Evolutionary conservation across 2,113 vertebrate genomes (phyloP).

Genomic region (Coracopsis vasa): DNA sequence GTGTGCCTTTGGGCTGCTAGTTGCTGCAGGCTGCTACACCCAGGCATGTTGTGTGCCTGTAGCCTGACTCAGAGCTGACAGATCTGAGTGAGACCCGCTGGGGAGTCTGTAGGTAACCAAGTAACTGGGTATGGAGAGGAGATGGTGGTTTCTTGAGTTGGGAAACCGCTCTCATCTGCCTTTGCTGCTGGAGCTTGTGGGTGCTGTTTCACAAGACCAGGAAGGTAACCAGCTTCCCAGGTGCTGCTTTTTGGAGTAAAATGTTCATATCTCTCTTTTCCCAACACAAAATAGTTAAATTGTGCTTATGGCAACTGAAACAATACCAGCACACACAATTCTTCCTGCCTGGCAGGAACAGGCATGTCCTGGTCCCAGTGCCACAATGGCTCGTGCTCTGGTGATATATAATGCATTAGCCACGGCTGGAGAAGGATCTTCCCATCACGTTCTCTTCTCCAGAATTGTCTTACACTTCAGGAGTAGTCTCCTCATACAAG

Average conservation of each 20-base stretch:
- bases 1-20: not conserved
- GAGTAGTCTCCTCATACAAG: not conserved
- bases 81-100: not conserved
- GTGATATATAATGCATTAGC: not conserved
- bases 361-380: not conserved
- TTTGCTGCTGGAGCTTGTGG: not conserved
- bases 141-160: rapidly evolving
- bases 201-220: not conserved
- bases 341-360: not conserved
- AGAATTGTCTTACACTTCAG: not conserved
- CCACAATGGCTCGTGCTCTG: rapidly evolving
- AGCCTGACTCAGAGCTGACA: not conserved
- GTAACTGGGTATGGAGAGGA: not conserved
- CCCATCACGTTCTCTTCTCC: not conserved
- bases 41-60: not conserved
- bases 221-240: not conserved
- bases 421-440: not conserved
- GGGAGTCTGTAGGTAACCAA: not conserved
- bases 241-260: not conserved
- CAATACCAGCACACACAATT: rapidly evolving
- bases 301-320: not conserved
- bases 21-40: not conserved
- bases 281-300: not conserved
- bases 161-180: not conserved
- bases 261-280: not conserved